Conservation (phyloP, 2,888 invertebrate genomes). For the Lithophane ornitopus region DNA sequence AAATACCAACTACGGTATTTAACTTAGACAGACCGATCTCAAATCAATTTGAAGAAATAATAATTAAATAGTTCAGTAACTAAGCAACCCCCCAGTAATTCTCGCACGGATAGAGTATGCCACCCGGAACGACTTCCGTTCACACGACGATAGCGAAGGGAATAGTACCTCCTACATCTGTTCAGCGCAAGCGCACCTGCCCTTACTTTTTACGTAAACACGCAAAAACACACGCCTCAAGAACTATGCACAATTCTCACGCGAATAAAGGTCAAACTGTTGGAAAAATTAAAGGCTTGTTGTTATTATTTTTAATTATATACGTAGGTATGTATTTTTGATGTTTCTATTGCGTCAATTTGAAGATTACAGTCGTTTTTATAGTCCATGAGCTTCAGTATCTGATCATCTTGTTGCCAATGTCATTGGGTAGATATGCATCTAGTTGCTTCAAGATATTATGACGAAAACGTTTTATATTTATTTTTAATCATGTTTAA, state of each 20-base stretch:
- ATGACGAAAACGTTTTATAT: not conserved
- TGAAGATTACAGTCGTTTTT: constrained; percentile 23
- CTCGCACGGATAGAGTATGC: constrained; percentile 33
- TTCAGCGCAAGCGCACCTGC: constrained; percentile 49
- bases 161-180: constrained; percentile 44
- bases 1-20: too few species aligned
- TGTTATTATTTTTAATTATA: constrained; percentile 50
- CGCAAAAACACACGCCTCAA: constrained; percentile 49
- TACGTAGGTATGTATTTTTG: constrained; percentile 6
- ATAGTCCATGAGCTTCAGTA: constrained; percentile 5
- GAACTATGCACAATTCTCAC: constrained; percentile 51
- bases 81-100: constrained; percentile 43
- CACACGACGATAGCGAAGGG: constrained; percentile 60
- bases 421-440: not conserved
- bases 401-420: constrained; percentile 11
- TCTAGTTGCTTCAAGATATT: not conserved
- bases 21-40: not conserved
- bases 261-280: constrained; percentile 38
- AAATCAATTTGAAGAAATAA: not conserved
- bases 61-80: not conserved
- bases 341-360: constrained; percentile 24
- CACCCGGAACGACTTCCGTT: constrained; percentile 70
- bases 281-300: constrained; percentile 27
- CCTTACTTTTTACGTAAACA: constrained; percentile 52
- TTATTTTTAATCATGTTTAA: not conserved